phyloP scores from a whole-genome alignment of 1,140 invertebrate genomes.

The Pentalonia nigronervosa region DNA sequence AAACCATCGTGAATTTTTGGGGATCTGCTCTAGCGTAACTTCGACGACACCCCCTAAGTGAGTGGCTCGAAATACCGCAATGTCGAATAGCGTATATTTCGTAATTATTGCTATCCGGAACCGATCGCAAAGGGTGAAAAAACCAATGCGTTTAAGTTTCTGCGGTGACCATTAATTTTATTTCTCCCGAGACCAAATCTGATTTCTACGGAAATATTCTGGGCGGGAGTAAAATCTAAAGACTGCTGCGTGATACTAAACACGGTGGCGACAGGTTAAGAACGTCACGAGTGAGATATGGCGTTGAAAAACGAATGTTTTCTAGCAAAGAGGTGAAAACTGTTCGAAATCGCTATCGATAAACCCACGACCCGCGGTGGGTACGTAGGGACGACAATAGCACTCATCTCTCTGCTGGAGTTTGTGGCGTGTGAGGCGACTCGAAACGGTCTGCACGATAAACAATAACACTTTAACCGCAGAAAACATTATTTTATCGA shows the following conservation, averaged over 20 bases:
- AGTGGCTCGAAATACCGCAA: background rate
- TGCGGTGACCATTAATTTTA: background rate
- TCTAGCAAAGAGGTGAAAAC: background rate
- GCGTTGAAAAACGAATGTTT: background rate
- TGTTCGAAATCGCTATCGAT: background rate
- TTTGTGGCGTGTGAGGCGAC: background rate
- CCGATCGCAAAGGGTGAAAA: background rate
- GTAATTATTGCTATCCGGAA: background rate
- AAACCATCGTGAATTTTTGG: background rate
- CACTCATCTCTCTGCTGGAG: background rate
- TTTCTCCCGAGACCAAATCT: background rate
- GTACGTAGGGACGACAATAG: background rate
- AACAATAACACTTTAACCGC: background rate
- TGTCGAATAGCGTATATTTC: background rate
- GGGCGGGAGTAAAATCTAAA: background rate
- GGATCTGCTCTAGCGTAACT: background rate
- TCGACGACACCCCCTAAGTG: background rate
- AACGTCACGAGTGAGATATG: background rate
- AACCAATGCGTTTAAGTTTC: background rate
- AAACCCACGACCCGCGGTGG: background rate
- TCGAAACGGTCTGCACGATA: background rate
- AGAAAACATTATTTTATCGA: background rate
- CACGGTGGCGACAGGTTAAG: background rate
- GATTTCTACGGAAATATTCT: background rate
- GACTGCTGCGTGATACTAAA: background rate